These are phyloP conservation scores for Drosophila pseudoobscura DNA, from an alignment of 1,140 invertebrate genomes.

Conservation along the genomic window DNA sequence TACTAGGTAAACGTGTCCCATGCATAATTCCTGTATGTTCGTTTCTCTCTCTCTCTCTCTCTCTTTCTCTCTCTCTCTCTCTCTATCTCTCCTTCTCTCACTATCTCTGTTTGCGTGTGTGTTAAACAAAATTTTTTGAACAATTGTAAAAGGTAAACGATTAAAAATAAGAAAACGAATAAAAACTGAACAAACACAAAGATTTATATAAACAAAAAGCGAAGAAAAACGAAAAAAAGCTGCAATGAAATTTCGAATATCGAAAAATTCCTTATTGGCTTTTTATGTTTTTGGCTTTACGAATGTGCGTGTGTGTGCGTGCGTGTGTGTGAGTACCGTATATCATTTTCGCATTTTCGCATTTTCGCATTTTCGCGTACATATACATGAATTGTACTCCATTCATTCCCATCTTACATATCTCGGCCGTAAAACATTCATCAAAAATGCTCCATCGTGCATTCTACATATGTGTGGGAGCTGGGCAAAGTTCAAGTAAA, in stretches of 20 bases:
- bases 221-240: constrained; percentile 4
- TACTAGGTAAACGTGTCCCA: too few species aligned
- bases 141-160: constrained; percentile 15
- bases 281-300: constrained; percentile 15
- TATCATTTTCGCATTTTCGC: constrained; percentile 25
- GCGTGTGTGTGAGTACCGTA: background rate
- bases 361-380: constrained; percentile 16
- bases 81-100: background rate
- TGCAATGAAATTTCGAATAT: constrained; percentile 16
- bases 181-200: background rate
- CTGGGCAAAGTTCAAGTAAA: constrained; percentile 46
- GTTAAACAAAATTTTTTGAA: constrained; percentile 22
- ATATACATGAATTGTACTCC: constrained; percentile 1
- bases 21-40: constrained; percentile 21
- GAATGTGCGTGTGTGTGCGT: constrained; percentile 22
- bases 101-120: constrained; percentile 18
- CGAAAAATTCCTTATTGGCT: constrained; percentile 8
- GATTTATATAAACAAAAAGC: constrained; percentile 18
- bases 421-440: constrained; percentile 56
- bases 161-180: background rate
- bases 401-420: constrained; percentile 9
- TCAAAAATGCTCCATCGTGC: constrained; percentile 8
- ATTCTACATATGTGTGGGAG: constrained; percentile 1
- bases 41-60: constrained; percentile 14
- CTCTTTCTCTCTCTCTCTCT: constrained; percentile 11